These are phyloP conservation scores for Campylorhamphus procurvoides DNA, from an alignment of 2,113 vertebrate species.

Conservation along the genomic window DNA sequence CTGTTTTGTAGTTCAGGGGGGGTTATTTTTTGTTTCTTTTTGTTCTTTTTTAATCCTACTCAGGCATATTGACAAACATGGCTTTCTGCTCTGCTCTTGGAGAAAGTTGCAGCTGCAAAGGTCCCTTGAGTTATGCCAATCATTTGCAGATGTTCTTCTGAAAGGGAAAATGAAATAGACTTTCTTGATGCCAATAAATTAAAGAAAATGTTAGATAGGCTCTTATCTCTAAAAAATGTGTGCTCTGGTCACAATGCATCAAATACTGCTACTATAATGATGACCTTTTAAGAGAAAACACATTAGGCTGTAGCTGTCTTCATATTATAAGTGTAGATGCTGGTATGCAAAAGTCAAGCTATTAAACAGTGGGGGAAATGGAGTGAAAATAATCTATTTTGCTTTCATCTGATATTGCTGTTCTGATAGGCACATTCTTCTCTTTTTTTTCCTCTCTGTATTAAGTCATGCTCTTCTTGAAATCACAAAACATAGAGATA, in stretches of 20 bases:
- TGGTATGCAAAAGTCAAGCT: constrained; percentile 3
- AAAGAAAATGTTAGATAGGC: background rate
- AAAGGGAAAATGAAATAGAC: constrained; percentile 10
- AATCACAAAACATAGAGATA: background rate
- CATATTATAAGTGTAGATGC: background rate
- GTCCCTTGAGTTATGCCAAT: constrained; percentile 29
- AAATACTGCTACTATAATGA: constrained; percentile 23
- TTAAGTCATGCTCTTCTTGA: background rate
- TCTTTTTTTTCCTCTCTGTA: background rate
- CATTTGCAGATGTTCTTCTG: constrained; percentile 34
- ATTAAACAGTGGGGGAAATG: background rate
- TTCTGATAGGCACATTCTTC: background rate
- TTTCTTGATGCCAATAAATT: constrained; percentile 46
- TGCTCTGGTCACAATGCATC: constrained; percentile 3
- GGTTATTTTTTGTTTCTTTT: background rate
- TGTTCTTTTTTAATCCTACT: constrained; percentile 32
- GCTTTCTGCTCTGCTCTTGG: background rate
- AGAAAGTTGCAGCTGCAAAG: constrained; percentile 43
- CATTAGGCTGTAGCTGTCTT: constrained; percentile 26
- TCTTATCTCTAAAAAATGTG: constrained; percentile 41
- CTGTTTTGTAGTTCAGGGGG: background rate
- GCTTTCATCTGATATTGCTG: background rate
- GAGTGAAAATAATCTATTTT: constrained; percentile 23
- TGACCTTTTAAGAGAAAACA: constrained; percentile 66
- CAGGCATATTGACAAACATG: constrained; percentile 47